Evolutionary conservation across 2,113 vertebrate genomes (phyloP), one percentile per base, ranked within the genome.

Genomic region (Pachyramphus minor): DNA sequence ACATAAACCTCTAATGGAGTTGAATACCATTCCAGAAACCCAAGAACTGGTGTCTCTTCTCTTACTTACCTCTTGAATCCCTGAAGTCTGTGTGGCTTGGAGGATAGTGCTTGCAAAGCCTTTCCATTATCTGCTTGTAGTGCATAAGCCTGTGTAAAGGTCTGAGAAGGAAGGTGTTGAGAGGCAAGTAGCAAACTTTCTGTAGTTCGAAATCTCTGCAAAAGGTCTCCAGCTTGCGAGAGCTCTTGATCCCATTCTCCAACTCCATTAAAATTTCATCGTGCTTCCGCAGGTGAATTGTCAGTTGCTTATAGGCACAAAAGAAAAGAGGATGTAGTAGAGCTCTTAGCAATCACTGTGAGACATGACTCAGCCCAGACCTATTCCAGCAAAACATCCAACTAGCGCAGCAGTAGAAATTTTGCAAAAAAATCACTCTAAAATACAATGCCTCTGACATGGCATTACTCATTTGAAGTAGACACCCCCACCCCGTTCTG

Each of bases 121-220:
- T 98, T 97, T 99, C 99, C 98, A 99, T 98, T 96, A 99, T 99
- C 98, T 99, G 99, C 97, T 99, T 99, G 98, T 99, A 99, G 98
- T 99, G 99, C 98, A 98, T 98, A 81, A 99, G 99, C 93, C 99
- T 98, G 97, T 99, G 99, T 93, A 99, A 98, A 5, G 99, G 99
- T 62, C 99, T 98, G 96, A 99, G 99, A 8, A 99, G 98, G 97
- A 99, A 99, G 87, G 99, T 98, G 63, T 99, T 99, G 93, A 99
- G 98, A 16, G 99, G 99, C 92, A 99, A 95, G 96, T 99, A 99
- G 94, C 99, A 99, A 92, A 99, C 99, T 93, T 99, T 99, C 93
- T 99, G 99, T 96, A 99, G 98, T 95, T 99, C 99, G 71, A 99
- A 99, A 95, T 99, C 99, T 77, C 99, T 97, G 98, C 99, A 99